Percentiles rank a stretch among this genome's conserved stretches.
These are phyloP conservation scores for Machimus atricapillus DNA, from an alignment of 2,888 invertebrate genomes.

Conservation along the genomic window DNA sequence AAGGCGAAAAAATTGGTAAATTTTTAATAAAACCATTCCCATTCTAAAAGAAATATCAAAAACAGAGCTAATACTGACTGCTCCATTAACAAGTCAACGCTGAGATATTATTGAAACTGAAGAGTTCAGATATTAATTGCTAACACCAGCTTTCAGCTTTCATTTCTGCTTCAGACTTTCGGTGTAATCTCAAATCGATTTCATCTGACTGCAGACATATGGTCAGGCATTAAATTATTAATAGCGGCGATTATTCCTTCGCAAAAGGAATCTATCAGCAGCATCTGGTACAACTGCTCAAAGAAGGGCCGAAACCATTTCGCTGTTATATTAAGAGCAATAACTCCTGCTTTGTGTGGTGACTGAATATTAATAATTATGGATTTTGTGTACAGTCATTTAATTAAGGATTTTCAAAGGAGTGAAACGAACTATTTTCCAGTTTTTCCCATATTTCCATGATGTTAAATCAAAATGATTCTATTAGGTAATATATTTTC, in stretches of 20 bases:
- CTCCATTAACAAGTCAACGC: not conserved
- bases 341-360: slow-evolving; percentile 3
- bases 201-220: slow-evolving; percentile 34
- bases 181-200: not conserved
- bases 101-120: not conserved
- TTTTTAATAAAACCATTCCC: not conserved
- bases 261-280: slow-evolving; percentile 42
- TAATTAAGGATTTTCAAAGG: not conserved
- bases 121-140: not conserved
- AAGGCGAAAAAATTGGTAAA: not conserved
- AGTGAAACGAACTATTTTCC: not conserved
- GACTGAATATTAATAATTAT: not conserved
- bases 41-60: not conserved
- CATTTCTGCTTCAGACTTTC: not conserved
- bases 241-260: slow-evolving; percentile 43
- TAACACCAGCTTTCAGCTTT: not conserved
- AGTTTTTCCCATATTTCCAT: not conserved
- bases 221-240: slow-evolving; percentile 44
- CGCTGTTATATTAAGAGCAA: not conserved
- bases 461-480: not conserved
- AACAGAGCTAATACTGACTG: not conserved
- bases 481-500: not conserved
- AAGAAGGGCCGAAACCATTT: not conserved
- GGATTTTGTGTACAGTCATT: not conserved
- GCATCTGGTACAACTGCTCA: slow-evolving; percentile 41